phyloP scores from a whole-genome alignment of 2,113 vertebrate genomes.

The Crotalus viridis region DNA sequence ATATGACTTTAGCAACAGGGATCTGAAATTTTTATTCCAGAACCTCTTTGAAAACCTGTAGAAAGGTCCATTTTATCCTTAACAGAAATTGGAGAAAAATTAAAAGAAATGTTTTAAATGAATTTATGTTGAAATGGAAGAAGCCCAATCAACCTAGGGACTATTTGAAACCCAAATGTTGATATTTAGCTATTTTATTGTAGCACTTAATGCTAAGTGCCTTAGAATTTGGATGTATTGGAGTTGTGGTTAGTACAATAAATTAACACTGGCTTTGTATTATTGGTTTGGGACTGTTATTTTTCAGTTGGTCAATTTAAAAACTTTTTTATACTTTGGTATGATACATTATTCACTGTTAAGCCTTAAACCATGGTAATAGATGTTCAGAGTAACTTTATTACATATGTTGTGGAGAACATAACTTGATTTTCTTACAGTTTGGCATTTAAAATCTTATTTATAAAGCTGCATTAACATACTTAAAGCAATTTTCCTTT shows the following conservation, averaged over 20 bases:
- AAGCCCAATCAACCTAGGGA: neutral
- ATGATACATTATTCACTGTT: constrained; percentile 25
- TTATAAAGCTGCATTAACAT: constrained; percentile 38
- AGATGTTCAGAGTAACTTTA: constrained; percentile 14
- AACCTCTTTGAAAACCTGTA: neutral
- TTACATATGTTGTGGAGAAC: constrained; percentile 38
- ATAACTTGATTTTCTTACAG: constrained; percentile 38
- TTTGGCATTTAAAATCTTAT: constrained; percentile 30
- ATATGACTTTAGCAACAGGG: neutral
- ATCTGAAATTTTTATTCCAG: neutral
- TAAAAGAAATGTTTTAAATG: neutral
- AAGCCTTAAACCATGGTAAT: neutral
- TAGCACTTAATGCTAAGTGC: neutral
- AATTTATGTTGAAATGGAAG: neutral
- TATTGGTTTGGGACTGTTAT: neutral
- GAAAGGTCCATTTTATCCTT: neutral
- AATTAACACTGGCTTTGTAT: constrained; percentile 45
- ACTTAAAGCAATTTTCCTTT: constrained; percentile 32
- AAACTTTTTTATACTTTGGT: neutral
- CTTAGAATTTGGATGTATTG: neutral
- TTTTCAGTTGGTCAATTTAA: neutral
- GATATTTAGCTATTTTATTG: neutral
- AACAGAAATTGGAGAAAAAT: neutral
- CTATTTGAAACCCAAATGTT: neutral
- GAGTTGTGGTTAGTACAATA: neutral